Conservation (phyloP, 2,113 vertebrate genomes). For the Piprites chloris region DNA sequence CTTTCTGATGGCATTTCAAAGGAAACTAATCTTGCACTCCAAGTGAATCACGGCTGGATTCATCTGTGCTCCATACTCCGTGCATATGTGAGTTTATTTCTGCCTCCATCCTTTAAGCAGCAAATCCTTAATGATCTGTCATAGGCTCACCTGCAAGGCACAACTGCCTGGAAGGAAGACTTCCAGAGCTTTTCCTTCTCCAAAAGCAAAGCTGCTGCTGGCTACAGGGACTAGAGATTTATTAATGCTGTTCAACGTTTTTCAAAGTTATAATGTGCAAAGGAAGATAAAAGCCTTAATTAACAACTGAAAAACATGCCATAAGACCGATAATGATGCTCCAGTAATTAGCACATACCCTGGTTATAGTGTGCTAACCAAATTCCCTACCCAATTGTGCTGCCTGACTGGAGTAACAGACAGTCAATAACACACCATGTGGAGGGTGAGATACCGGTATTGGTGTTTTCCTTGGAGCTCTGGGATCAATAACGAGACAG, state of each 20-base stretch:
- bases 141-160: background rate
- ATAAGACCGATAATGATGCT: background rate
- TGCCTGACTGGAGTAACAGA: background rate
- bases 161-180: background rate
- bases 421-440: background rate
- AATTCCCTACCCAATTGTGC: background rate
- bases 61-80: background rate
- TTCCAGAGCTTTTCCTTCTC: background rate
- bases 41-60: background rate
- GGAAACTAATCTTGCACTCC: slow-evolving; percentile 16
- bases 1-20: slow-evolving; percentile 48
- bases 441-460: background rate
- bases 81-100: background rate
- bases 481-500: background rate
- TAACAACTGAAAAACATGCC: background rate
- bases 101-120: background rate
- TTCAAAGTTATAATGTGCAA: background rate
- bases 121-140: background rate
- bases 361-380: background rate
- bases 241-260: background rate
- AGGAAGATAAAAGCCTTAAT: slow-evolving; percentile 1
- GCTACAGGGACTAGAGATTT: background rate
- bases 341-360: background rate
- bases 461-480: background rate
- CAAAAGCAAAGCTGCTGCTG: background rate